phyloP scores from a whole-genome alignment of 1,140 invertebrate species.

The Steinernema feltiae region DNA sequence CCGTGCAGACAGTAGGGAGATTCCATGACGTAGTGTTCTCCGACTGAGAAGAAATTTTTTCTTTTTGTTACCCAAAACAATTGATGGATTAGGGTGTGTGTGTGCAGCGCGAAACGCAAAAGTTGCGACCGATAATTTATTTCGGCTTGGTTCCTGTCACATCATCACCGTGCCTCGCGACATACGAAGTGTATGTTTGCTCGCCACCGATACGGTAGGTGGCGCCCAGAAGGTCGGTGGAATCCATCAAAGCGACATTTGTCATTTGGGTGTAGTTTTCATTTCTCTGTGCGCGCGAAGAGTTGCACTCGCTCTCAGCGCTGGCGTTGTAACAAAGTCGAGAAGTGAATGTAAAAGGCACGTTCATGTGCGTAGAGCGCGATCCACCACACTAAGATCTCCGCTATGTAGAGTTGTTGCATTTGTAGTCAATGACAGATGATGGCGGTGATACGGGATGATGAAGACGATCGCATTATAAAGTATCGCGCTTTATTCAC shows the following conservation, averaged over 20 bases:
- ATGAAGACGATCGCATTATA: neutral
- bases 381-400: neutral
- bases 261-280: conserved; percentile 14
- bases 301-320: neutral
- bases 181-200: neutral
- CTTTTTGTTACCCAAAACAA: neutral
- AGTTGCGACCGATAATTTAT: conserved; percentile 9
- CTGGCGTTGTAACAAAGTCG: neutral
- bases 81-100: conserved; percentile 1
- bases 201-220: neutral
- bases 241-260: conserved; percentile 14
- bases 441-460: neutral
- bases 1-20: too few relatives aligned
- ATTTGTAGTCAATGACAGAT: neutral
- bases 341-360: neutral
- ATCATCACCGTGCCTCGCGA: neutral
- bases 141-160: neutral
- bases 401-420: neutral
- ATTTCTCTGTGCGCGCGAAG: neutral
- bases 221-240: conserved; percentile 1
- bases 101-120: neutral
- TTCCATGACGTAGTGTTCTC: neutral
- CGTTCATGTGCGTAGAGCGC: neutral
- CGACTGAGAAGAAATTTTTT: neutral
- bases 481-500: neutral